Conservation (phyloP, 2,888 invertebrate genomes). For the Leptinotarsa haldemani region DNA sequence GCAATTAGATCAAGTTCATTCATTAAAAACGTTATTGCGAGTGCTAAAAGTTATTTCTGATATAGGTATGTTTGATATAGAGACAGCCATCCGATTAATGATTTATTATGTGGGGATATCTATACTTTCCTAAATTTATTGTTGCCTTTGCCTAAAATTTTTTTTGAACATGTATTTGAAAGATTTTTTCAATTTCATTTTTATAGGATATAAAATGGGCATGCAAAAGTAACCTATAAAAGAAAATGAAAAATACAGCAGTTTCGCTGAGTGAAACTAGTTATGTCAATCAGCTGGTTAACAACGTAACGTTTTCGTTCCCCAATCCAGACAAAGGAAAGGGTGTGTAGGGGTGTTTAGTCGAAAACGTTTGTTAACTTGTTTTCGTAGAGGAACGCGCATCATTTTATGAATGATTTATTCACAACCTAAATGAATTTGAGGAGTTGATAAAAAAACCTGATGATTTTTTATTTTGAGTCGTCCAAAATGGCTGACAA, state of each 20-base stretch:
- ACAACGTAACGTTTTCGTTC: slow-evolving; percentile 5
- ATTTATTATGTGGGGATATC: too few relatives aligned
- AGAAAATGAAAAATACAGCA: not conserved
- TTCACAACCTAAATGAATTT: not conserved
- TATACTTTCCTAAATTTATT: too few relatives aligned
- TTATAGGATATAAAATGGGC: not conserved
- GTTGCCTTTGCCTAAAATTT: too few relatives aligned
- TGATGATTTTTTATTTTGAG: slow-evolving; percentile 14
- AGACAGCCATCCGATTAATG: too few relatives aligned
- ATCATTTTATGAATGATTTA: not conserved
- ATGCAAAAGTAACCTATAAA: not conserved
- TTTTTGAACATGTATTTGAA: too few relatives aligned
- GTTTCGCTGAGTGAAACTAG: slow-evolving; percentile 8
- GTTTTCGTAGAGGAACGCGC: not conserved
- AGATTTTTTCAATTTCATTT: too few relatives aligned
- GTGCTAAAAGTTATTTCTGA: too few relatives aligned
- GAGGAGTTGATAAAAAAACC: slow-evolving; percentile 9
- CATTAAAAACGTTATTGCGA: too few relatives aligned
- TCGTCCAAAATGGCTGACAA: slow-evolving; percentile 33
- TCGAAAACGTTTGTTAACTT: slow-evolving; percentile 16
- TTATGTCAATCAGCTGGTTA: slow-evolving; percentile 5
- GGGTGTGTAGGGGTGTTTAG: slow-evolving; percentile 21
- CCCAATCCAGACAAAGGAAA: slow-evolving; percentile 20
- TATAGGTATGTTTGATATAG: too few relatives aligned
- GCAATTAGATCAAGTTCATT: too few relatives aligned